phyloP scores from a whole-genome alignment of 2,797 vertebrate species.

The Bryconaethiops microstoma region DNA sequence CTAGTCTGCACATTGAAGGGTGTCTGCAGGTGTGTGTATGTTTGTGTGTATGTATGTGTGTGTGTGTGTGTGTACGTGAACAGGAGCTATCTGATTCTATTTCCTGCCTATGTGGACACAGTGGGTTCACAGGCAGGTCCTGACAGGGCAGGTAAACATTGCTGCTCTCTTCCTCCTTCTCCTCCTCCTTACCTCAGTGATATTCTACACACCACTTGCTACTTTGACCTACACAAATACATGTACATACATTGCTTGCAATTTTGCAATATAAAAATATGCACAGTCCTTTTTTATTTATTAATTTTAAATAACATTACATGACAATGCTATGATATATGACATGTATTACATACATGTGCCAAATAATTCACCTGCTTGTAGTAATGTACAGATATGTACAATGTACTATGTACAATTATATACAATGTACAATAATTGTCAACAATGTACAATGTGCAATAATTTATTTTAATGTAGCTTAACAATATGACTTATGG shows the following conservation, averaged over 20 bases:
- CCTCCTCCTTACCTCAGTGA: slow-evolving; percentile 28
- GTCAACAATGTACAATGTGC: too few relatives aligned
- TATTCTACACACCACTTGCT: slow-evolving; percentile 4
- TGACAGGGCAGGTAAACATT: slow-evolving; percentile 51
- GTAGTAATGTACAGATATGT: too few relatives aligned
- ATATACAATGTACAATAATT: too few relatives aligned
- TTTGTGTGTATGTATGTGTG: slow-evolving; percentile 27
- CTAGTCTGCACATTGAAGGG: not conserved
- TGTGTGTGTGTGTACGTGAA: slow-evolving; percentile 15
- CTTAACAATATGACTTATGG: too few relatives aligned
- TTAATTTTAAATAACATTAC: too few relatives aligned
- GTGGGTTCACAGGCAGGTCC: slow-evolving; percentile 52
- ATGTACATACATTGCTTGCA: not conserved
- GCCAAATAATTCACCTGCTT: too few relatives aligned
- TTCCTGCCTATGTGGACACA: slow-evolving; percentile 40
- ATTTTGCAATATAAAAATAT: too few relatives aligned
- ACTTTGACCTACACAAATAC: not conserved
- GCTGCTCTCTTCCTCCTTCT: slow-evolving; percentile 20
- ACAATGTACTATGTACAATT: too few relatives aligned
- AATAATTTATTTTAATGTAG: too few relatives aligned
- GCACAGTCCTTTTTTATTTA: too few relatives aligned
- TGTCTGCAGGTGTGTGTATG: slow-evolving; percentile 1
- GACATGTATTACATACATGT: too few relatives aligned
- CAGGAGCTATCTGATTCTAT: slow-evolving; percentile 19
- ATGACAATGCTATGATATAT: too few relatives aligned